Evolutionary conservation across 2,113 vertebrate genomes (phyloP), one percentile per base, ranked within the genome.

Genomic region (Pristiophorus japonicus): DNA sequence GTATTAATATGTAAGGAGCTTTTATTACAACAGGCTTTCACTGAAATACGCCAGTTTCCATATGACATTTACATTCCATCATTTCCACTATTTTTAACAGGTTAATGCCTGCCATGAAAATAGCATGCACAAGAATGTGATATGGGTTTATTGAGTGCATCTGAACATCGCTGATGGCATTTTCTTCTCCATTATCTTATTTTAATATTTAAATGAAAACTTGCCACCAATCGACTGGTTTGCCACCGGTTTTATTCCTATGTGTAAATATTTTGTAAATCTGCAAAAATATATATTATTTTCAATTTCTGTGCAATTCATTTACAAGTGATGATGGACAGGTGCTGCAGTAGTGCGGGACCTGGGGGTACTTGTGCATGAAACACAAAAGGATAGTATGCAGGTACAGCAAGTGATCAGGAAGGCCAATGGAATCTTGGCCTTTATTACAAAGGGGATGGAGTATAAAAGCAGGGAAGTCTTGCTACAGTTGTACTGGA

Each of bases 11-110:
- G 85, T 34, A 88, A 16, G 8, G 47, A 51, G 10, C 47, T 88
- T 88, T 88, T 55, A 88, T 88, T 88, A 91, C 34, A 62, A 51
- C 51, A 51, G 51, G 51, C 2, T 51, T 51, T 51, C 51, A 51
- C 16, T 63, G 55, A 62, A 62, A 91, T 38, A n/a, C 14, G 22
- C 34, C 34, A 34, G 59, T 62, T 62, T 55, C 62, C 34, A 62
- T n/a, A 30, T 90, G 55, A 30, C 51, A n/a, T 91, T 63, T 91
- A 91, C 62, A 63, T 91, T 62, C 88, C 55, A 91, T 62, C 55
- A n/a, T 91, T 62, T 62, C 59, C 59, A 38, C 20, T 34, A 91
- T 62, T 91, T 62, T 91, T 63, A 91, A 62, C 88, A 91, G 88
- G 51, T 51, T 51, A 51, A 51, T 4, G 51, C 30, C 34, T 18